Base-by-base conservation (phyloP, 2,888 invertebrate species). In the Phalera bucephala region DNA sequence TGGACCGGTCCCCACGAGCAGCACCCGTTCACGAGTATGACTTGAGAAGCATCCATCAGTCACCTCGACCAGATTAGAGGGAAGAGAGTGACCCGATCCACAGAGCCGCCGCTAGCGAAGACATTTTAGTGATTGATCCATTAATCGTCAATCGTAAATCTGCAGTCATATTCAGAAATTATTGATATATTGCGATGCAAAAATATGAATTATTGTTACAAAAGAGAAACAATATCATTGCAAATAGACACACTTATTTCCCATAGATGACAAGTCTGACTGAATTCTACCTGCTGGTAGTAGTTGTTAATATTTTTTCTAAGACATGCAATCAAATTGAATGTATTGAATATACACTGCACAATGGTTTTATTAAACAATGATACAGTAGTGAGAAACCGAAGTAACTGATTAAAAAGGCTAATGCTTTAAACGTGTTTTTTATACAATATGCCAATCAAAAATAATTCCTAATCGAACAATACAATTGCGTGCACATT, bases 401-500 rank as follows among this genome's bases (percentile, higher is more conserved):
- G 13, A 10, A 50, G 36, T 36, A 33, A 48, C 38, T 41, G 32
- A 52, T 55, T 52, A 44, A 45, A 55, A 49, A 49, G 33, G 45
- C 29, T 17, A 5, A 17, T 3, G 33, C 35, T 28, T 9, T 9
- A 10, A 33, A 36, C n/a, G 31, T 55, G 59, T 56, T 56, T 50
- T 14, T 29, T 29, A 11, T 29, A 29, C 43, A 43, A 15, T 29
- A 40, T 20, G 15, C 34, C 42, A 52, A 33, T 38, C 50, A 43
- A 44, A n/a, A 50, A 35, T 49, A 49, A 44, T 12, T 49, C n/a
- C n/a, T 48, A 36, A 45, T 40, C 26, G 48, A 61, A 69, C 70
- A 70, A 66, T 68, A 47, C 43, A 38, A 59, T 64, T 62, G 48
- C 51, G 54, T 47, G 9, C 40, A 41, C 48, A 54, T 55, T 51